A percentile compares a stretch with the other conserved stretches of the same genome.
Conservation (phyloP, 2,113 vertebrate genomes). For the Henicopernis longicauda region DNA sequence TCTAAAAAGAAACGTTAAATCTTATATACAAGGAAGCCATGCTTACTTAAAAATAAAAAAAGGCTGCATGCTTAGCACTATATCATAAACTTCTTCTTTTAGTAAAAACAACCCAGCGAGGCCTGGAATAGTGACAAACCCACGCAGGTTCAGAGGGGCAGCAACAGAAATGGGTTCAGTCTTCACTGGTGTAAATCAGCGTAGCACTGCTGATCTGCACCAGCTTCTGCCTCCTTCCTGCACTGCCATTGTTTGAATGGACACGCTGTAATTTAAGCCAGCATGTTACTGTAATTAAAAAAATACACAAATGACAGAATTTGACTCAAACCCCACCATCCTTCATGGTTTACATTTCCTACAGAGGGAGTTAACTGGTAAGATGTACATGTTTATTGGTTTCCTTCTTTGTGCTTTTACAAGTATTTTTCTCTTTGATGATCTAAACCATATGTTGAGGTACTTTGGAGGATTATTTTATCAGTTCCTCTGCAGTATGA, state of each 20-base stretch:
- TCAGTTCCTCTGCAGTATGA: constrained; percentile 64
- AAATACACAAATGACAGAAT: constrained; percentile 58
- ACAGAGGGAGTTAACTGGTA: constrained; percentile 59
- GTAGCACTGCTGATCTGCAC: background rate
- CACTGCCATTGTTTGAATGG: background rate
- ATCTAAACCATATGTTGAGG: constrained; percentile 74
- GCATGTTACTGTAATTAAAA: constrained; percentile 57
- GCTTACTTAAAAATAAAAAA: background rate
- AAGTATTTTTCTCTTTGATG: constrained; percentile 71
- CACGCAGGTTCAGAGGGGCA: background rate
- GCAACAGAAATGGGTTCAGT: accelerated
- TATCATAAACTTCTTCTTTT: background rate
- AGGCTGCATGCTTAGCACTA: background rate
- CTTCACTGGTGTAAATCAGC: background rate
- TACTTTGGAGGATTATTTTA: constrained; percentile 73
- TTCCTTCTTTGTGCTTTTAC: constrained; percentile 63
- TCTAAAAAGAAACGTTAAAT: background rate
- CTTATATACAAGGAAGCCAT: background rate
- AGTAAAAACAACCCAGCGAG: background rate
- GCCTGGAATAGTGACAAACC: background rate
- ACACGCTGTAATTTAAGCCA: constrained; percentile 40
- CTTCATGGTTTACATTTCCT: constrained; percentile 61
- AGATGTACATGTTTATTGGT: constrained; percentile 63
- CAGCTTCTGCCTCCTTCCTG: constrained; percentile 6
- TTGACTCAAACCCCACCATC: constrained; percentile 37